Evolutionary conservation across 2,113 vertebrate genomes (phyloP), one percentile per base, ranked within the genome.

Genomic region (Piprites chloris): DNA sequence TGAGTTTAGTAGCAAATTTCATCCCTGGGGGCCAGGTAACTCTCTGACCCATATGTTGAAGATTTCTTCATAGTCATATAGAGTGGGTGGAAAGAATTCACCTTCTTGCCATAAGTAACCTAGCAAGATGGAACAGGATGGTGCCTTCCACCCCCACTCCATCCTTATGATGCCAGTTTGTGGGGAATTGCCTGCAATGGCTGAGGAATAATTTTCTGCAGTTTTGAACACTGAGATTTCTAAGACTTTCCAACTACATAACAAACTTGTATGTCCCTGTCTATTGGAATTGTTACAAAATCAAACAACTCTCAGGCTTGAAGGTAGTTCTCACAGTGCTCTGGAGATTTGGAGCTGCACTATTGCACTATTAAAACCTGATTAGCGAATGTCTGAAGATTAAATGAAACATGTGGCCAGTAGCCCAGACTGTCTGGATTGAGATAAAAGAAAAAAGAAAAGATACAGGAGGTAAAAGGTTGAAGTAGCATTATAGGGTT

Each of bases 51-150:
- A 16, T 58, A 79, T 56, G 32, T 49, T 89, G 74, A 79, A 58
- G 39, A 81, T 91, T 91, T 84, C 73, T 92, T 77, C 49, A n/a
- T 56, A 65, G 58, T 19, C 13, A 8, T 9, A 41, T 9, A 41
- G 76, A 95, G 94, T 93, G 91, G 91, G 91, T 96, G 81, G 87
- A 94, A 90, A 52, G 77, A 87, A 89, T 90, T 88, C 81, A 19
- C 37, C 9, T 49, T 47, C 65, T 82, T 92, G 44, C 26, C 41
- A 3, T 61, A 80, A 63, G 33, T 79, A 61, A 55, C 47, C 39
- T 72, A 52, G 52, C 91, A 92, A 94, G 94, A 89, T 72, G n/a
- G 49, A 93, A 75, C 77, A 95, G 62, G 66, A 82, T 91, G 71
- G n/a, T 94, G 39, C 56, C 47, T 87, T 74, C 65, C 56, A 83